Evolutionary conservation across 2,797 vertebrate species (phyloP), one percentile per base, ranked within the genome.

Genomic region (Mormyrus hasselquistii): DNA sequence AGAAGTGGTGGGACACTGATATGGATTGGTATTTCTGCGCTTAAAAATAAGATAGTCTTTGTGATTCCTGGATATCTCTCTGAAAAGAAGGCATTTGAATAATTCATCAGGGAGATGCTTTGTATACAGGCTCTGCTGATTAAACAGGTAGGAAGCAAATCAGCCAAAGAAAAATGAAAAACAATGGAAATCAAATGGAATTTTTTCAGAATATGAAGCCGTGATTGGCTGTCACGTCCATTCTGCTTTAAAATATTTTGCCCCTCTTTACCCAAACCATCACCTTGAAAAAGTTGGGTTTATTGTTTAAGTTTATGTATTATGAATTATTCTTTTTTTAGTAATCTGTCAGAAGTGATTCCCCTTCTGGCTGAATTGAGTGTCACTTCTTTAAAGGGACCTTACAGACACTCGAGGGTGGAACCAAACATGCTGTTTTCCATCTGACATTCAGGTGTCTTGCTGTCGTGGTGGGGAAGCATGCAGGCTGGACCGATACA

Each of bases 81-180:
- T 91, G 90, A 94, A 94, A 84, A 84, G 44, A 93, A 93, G 90
- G 90, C 88, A 79, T 90, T 93, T 95, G 93, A 95, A 96, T 96
- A 93, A 95, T 96, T 95, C 89, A 96, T 95, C 84, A 91, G 88
- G 69, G 90, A 86, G 88, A 90, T 90, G 91, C 92, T 89, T 92
- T 90, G 90, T 92, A 83, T 87, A 87, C 52, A 41, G 62, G 12
- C 47, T 29, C 53, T 83, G 25, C 76, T 88, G 52, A 88, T 89
- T 84, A 89, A 89, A 89, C 29, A 84, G 62, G 84, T 19, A 38
- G 84, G 59, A 55, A 57, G 50, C 19, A 86, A 89, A 89, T 92
- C 93, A 89, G 94, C 93, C 89, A 91, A 89, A 92, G 59, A 55
- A 82, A 22, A 44, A 34, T 79, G 73, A 79, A 83, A 88, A 82